Evolutionary conservation across 2,797 vertebrate species (phyloP).

Genomic region (Zalophus californianus): DNA sequence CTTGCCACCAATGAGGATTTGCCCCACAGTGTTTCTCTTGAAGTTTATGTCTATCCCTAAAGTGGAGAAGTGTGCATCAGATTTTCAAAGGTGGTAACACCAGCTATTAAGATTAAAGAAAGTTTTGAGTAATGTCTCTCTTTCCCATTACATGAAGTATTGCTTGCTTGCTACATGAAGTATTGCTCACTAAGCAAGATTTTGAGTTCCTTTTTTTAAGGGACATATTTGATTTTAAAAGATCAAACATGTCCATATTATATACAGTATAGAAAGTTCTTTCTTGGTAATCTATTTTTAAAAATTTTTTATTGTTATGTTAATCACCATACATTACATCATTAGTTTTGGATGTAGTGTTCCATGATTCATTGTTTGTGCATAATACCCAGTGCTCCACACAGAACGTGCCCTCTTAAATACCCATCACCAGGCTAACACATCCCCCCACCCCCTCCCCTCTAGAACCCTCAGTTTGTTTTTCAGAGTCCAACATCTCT

Average conservation of each 20-base stretch:
- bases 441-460: too few relatives aligned
- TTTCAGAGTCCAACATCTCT: too few relatives aligned
- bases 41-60: background rate
- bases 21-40: background rate
- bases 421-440: too few relatives aligned
- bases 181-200: background rate
- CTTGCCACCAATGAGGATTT: background rate
- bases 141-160: background rate
- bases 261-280: background rate
- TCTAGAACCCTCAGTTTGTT: too few relatives aligned
- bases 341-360: too few relatives aligned
- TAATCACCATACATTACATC: too few relatives aligned
- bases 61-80: background rate
- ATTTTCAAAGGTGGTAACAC: background rate
- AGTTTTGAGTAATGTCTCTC: background rate
- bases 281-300: background rate
- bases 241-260: background rate
- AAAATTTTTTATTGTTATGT: background rate
- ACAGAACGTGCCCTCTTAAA: too few relatives aligned
- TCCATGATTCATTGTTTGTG: too few relatives aligned
- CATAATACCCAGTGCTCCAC: too few relatives aligned
- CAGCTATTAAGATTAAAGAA: background rate
- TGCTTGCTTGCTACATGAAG: background rate
- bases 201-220: background rate
- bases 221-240: slow-evolving; percentile 14